Base-by-base conservation (phyloP, 2,113 vertebrate species). In the Symphodus melops region DNA sequence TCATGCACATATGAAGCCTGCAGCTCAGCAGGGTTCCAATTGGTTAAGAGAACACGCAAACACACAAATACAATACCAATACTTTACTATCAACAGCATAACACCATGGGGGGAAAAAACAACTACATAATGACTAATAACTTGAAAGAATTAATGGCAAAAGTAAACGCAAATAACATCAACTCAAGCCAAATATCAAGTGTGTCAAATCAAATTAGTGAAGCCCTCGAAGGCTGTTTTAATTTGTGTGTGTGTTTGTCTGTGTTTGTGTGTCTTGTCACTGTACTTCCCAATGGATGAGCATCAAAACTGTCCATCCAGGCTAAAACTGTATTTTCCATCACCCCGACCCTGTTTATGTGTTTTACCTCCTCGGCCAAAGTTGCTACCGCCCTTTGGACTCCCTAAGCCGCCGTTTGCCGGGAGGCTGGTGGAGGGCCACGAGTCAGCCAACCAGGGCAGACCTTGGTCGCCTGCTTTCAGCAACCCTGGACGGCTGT, bases 391-490 rank as follows among this genome's bases (percentile, higher is more conserved):
- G 77, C 96, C 95, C 82, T 95, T 97, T 5, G 96, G 95, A 71
- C 95, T 96, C 64, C 94, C 96, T 66, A 92, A 94, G 79, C 95
- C 95, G 42, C 95, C 96, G 68, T 96, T 97, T 23, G 96, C 96
- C 0, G 97, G 97, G 79, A 98, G 94, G 90, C 96, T 97, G 1
- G 96, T 96, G 36, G 97, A 96, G 68, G 97, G 97, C 97, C 97
- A 98, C 4, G 97, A 98, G 87, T 98, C 97, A 60, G 96, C 96
- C 87, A 98, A 93, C 97, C 97, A 98, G 48, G 96, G 97, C 39
- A 98, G 96, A 75, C 88, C 96, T 44, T 95, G 95, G 76, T 97
- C 96, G 55, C 95, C 94, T 10, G 96, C 93, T 89, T 98, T 98
- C 82, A 98, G 78, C 78, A 98, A 93, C 65, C 97, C 97, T 17